These are phyloP conservation scores for Neodontobutis hainanensis DNA, from an alignment of 2,113 vertebrate genomes.

Conservation along the genomic window DNA sequence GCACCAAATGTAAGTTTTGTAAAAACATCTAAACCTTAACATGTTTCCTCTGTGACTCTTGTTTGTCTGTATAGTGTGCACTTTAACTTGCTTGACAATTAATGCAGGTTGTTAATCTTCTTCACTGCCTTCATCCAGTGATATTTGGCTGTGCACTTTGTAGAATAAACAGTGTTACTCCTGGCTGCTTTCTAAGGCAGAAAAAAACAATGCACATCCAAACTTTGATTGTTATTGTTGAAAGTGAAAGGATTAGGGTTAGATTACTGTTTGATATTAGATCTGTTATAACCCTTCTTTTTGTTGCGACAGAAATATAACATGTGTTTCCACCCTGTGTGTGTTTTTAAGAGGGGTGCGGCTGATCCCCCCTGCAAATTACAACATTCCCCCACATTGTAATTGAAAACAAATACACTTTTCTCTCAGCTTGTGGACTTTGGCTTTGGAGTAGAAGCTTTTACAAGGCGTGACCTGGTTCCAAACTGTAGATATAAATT, in stretches of 20 bases:
- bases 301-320: slow-evolving; percentile 50
- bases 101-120: too few species aligned
- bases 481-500: slow-evolving; percentile 5
- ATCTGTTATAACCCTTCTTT: neutral
- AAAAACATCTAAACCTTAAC: too few species aligned
- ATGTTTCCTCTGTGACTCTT: neutral
- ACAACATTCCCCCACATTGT: slow-evolving; percentile 49
- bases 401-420: slow-evolving; percentile 50
- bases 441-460: neutral
- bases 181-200: slow-evolving; percentile 23
- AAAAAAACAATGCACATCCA: slow-evolving; percentile 14
- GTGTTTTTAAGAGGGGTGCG: slow-evolving; percentile 43
- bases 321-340: slow-evolving; percentile 40
- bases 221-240: slow-evolving; percentile 46
- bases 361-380: slow-evolving; percentile 20
- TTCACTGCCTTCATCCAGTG: neutral
- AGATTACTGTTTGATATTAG: slow-evolving; percentile 24
- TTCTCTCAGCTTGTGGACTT: slow-evolving; percentile 7
- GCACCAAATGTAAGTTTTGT: slow-evolving; percentile 65
- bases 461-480: neutral
- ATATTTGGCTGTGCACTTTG: slow-evolving; percentile 20
- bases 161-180: slow-evolving; percentile 19
- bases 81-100: too few species aligned
- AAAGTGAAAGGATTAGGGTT: slow-evolving; percentile 39
- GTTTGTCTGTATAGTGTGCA: neutral